Base-by-base conservation (phyloP, 2,888 invertebrate species). In the Fragum whitleyi region DNA sequence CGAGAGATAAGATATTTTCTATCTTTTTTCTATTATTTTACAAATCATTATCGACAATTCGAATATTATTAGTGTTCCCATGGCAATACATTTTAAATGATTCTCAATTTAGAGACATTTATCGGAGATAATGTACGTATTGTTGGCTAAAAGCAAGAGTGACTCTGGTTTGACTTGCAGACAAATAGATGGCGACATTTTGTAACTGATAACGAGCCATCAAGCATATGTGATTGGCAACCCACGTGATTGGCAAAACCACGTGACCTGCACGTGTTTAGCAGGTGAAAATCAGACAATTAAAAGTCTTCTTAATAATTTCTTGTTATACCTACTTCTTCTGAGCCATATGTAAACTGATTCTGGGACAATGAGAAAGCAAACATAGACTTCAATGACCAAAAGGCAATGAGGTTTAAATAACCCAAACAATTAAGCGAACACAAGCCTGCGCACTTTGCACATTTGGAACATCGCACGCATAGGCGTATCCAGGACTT, bases 21-120 rank as follows among this genome's bases (percentile, higher is more conserved):
- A 28, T 57, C 57, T 57, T 23, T 36, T 57, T 57, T 57, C 61
- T 61, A 61, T 61, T 32, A 61, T 61, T 61, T n/a, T 28, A 6
- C 2, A 29, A 61, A 61, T 61, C 29, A 32, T 61, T 65, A 65
- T 5, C 28, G 36, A 42, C 42, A 36, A 23, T 42, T 65, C 65
- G 36, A 65, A 65, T 65, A 65, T 42, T 42, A 42, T 32, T 23
- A 65, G 9, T 9, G 39, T 65, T 65, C 65, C 65, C 65, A 42
- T 65, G 65, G 42, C 21, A 42, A 65, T 65, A 21, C 23, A 26
- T 65, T 65, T 65, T 65, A 65, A 65, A 65, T 42, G 65, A 42
- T 26, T 65, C 32, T 23, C 65, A 65, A 65, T 65, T 65, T 39
- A 42, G 23, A 39, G 11, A n/a, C 19, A 2, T 65, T 65, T 65